phyloP scores from a whole-genome alignment of 2,797 vertebrate species.

The Oceanodroma leucorhoa region DNA sequence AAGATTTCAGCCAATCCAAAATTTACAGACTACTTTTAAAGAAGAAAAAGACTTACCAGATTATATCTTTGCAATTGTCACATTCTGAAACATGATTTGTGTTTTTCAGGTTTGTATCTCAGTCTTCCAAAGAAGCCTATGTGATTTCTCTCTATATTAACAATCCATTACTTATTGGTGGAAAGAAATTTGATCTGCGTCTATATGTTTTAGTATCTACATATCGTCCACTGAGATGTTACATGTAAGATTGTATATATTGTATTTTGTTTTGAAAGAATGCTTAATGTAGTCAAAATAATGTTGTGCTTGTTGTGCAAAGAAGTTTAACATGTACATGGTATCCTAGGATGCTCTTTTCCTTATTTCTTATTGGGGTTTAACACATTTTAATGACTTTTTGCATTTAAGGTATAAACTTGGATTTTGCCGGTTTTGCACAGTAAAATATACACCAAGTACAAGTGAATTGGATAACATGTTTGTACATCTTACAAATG shows the following conservation, averaged over 20 bases:
- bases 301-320: background rate
- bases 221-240: slow-evolving; percentile 93
- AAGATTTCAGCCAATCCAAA: background rate
- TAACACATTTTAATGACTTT: background rate
- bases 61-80: background rate
- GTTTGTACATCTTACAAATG: slow-evolving; percentile 98
- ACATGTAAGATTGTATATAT: slow-evolving; percentile 84
- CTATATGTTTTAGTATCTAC: slow-evolving; percentile 95
- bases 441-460: slow-evolving; percentile 96
- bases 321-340: background rate
- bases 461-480: slow-evolving; percentile 98
- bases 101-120: slow-evolving; percentile 85
- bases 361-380: background rate
- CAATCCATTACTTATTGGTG: slow-evolving; percentile 94
- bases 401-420: slow-evolving; percentile 89
- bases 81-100: background rate
- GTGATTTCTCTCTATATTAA: slow-evolving; percentile 98
- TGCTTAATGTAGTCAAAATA: background rate
- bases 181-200: slow-evolving; percentile 97
- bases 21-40: background rate
- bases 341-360: background rate
- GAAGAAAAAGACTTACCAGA: background rate
- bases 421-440: slow-evolving; percentile 98
- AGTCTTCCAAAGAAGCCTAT: slow-evolving; percentile 92
- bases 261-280: background rate